Percentiles rank a stretch among this genome's conserved stretches.
phyloP scores from a whole-genome alignment of 92 coral and sea anemone species.

The Isaurus tuberculatus region DNA sequence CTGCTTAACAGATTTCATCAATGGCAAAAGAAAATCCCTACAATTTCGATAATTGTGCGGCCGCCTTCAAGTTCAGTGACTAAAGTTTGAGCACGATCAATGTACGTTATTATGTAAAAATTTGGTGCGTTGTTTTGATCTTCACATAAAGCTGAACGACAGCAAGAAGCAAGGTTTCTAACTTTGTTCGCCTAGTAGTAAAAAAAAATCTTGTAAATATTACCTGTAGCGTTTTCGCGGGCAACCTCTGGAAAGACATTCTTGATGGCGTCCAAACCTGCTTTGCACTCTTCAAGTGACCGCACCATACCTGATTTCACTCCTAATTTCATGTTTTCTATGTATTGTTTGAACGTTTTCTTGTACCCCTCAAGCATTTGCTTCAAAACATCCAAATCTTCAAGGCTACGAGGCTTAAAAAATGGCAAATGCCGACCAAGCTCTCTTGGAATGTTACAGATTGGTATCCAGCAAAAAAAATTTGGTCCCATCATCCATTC shows the following conservation, averaged over 20 bases:
- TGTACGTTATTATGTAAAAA: too few species aligned
- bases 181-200: not conserved
- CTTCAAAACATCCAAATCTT: constrained; percentile 62
- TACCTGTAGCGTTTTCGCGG: constrained; percentile 29
- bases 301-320: constrained; percentile 91
- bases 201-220: not conserved
- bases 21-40: not conserved
- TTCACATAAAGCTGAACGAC: not conserved
- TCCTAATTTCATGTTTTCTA: constrained; percentile 76
- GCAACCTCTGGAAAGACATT: constrained; percentile 37
- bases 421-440: constrained; percentile 46
- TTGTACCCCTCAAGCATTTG: constrained; percentile 62
- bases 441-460: constrained; percentile 64
- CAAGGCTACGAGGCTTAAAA: constrained; percentile 60
- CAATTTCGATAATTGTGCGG: not conserved
- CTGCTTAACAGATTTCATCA: constrained; percentile 7
- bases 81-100: not conserved
- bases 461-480: constrained; percentile 84
- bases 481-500: constrained; percentile 95
- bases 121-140: not conserved
- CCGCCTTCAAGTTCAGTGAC: not conserved
- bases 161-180: not conserved
- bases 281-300: constrained; percentile 80
- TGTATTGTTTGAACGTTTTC: constrained; percentile 65
- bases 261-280: constrained; percentile 81